A percentile compares a stretch with the other conserved stretches of the same genome.
Conservation (phyloP, 2,888 invertebrate species). For the Papilio elwesi region DNA sequence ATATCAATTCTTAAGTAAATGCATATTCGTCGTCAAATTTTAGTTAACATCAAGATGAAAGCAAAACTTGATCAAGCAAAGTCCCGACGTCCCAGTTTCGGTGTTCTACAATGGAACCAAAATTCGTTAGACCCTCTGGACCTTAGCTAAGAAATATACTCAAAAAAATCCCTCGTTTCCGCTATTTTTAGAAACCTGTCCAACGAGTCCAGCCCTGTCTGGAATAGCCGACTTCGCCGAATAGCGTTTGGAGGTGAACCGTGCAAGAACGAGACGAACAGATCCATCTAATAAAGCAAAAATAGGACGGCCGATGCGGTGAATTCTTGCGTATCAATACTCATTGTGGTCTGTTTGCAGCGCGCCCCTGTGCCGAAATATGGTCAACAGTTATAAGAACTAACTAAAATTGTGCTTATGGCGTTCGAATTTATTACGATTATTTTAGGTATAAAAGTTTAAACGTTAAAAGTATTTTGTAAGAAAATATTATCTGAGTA, state of each 20-base stretch:
- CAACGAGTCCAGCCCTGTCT: slow-evolving; percentile 74
- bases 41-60: background rate
- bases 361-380: slow-evolving; percentile 46
- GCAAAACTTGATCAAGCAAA: no score
- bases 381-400: slow-evolving; percentile 55
- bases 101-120: slow-evolving; percentile 19
- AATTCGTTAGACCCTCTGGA: slow-evolving; percentile 46
- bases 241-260: slow-evolving; percentile 81
- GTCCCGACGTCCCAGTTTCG: background rate
- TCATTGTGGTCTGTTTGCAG: slow-evolving; percentile 54
- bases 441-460: background rate
- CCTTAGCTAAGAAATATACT: slow-evolving; percentile 62
- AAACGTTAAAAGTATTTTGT: no score
- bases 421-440: background rate
- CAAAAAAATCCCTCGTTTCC: slow-evolving; percentile 68
- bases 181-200: slow-evolving; percentile 82
- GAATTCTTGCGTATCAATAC: slow-evolving; percentile 73
- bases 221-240: slow-evolving; percentile 62
- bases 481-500: no score
- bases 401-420: slow-evolving; percentile 33
- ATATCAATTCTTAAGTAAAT: background rate
- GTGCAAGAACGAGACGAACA: slow-evolving; percentile 73
- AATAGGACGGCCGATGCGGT: slow-evolving; percentile 73
- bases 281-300: slow-evolving; percentile 61
- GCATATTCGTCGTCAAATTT: slow-evolving; percentile 1